A percentile compares a stretch with the other conserved stretches of the same genome.
Evolutionary conservation across 1,140 invertebrate species (phyloP).

Genomic region (Lasaia peninsularis): DNA sequence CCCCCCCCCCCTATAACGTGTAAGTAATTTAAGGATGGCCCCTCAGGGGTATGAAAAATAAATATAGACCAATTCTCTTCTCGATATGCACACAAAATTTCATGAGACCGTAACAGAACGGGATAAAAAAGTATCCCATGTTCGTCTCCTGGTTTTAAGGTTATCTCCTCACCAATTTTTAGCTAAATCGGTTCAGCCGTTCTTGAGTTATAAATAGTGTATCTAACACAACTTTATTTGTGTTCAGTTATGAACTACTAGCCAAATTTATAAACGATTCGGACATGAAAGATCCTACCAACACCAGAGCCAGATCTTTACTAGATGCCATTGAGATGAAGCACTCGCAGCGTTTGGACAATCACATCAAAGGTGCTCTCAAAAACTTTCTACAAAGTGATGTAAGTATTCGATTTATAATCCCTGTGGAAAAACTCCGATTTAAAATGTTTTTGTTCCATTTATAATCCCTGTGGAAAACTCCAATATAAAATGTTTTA

Average conservation of each 20-base stretch:
- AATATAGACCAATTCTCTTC: too few species aligned
- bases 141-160: too few species aligned
- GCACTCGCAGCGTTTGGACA: constrained; percentile 28
- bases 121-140: too few species aligned
- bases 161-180: too few species aligned
- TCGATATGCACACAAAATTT: too few species aligned
- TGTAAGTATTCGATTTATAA: constrained; percentile 28
- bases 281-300: background rate
- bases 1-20: too few species aligned
- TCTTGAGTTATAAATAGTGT: too few species aligned
- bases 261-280: background rate
- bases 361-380: constrained; percentile 34
- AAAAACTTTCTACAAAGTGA: constrained; percentile 43
- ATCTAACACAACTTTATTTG: too few species aligned
- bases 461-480: background rate
- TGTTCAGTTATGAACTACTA: background rate
- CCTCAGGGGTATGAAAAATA: too few species aligned
- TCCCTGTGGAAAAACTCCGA: background rate
- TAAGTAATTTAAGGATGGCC: too few species aligned
- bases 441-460: background rate
- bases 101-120: too few species aligned
- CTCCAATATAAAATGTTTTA: background rate
- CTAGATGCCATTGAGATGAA: constrained; percentile 36
- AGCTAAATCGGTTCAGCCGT: too few species aligned
- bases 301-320: constrained; percentile 25